These are phyloP conservation scores for Trachelus stipa DNA, from an alignment of 2,888 invertebrate genomes.

Conservation along the genomic window DNA sequence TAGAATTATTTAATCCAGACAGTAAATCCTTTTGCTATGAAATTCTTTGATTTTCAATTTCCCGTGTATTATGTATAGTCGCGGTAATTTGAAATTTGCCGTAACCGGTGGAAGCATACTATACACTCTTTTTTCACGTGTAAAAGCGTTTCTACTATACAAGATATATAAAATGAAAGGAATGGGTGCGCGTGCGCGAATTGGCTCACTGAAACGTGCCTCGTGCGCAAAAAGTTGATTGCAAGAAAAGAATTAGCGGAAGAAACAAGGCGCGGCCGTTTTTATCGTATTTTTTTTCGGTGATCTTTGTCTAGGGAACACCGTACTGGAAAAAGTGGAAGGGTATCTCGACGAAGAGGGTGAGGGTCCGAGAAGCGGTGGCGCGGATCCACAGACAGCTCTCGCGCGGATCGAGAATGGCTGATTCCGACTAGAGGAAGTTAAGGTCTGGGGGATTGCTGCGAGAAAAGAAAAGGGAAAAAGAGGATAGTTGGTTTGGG, in stretches of 20 bases:
- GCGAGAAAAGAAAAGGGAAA: conserved; percentile 26
- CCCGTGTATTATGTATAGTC: not conserved
- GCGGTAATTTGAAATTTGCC: not conserved
- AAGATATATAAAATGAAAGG: not conserved
- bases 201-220: conserved; percentile 23
- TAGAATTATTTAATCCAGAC: not conserved
- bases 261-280: conserved; percentile 47
- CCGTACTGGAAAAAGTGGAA: conserved; percentile 34
- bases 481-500: conserved; percentile 11
- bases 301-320: conserved; percentile 46
- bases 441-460: conserved; percentile 22
- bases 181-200: not conserved
- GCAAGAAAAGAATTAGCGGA: conserved; percentile 56
- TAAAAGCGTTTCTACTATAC: not conserved
- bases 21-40: not conserved
- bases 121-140: not conserved
- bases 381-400: conserved; percentile 52
- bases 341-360: conserved; percentile 20
- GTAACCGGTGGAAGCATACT: not conserved
- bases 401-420: conserved; percentile 52
- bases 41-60: not conserved
- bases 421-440: conserved; percentile 49
- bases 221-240: conserved; percentile 46
- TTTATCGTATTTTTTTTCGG: conserved; percentile 22
- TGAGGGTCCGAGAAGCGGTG: conserved; percentile 44